Evolutionary conservation across 2,797 vertebrate genomes (phyloP).

Genomic region (Sardinella longiceps): DNA sequence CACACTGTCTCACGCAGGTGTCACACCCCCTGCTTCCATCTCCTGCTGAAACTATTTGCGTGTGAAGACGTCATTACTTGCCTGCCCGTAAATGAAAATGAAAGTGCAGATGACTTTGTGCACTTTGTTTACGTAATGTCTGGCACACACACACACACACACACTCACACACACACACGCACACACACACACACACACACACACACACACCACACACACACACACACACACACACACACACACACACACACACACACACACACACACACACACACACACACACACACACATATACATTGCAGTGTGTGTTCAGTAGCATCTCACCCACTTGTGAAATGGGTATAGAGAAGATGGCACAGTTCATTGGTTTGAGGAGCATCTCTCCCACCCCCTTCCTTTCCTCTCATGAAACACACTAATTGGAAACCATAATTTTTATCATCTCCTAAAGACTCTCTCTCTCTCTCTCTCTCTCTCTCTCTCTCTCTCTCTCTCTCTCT

Average conservation of each 20-base stretch:
- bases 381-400: not conserved
- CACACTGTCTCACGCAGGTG: too few relatives aligned
- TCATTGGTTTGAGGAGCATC: not conserved
- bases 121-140: not conserved
- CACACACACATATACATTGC: not conserved
- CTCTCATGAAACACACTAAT: constrained; percentile 4
- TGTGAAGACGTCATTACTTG: not conserved
- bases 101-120: not conserved
- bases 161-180: constrained; percentile 27
- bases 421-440: not conserved
- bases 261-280: constrained; percentile 32
- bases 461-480: not conserved
- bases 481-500: not conserved
- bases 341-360: not conserved
- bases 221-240: too few relatives aligned
- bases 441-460: too few relatives aligned
- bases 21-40: not conserved
- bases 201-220: too few relatives aligned
- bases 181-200: too few relatives aligned
- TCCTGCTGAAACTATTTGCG: not conserved
- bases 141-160: not conserved
- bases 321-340: not conserved
- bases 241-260: too few relatives aligned
- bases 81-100: not conserved
- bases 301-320: not conserved